phyloP scores from a whole-genome alignment of 1,140 invertebrate genomes.

The Anastrepha ludens region DNA sequence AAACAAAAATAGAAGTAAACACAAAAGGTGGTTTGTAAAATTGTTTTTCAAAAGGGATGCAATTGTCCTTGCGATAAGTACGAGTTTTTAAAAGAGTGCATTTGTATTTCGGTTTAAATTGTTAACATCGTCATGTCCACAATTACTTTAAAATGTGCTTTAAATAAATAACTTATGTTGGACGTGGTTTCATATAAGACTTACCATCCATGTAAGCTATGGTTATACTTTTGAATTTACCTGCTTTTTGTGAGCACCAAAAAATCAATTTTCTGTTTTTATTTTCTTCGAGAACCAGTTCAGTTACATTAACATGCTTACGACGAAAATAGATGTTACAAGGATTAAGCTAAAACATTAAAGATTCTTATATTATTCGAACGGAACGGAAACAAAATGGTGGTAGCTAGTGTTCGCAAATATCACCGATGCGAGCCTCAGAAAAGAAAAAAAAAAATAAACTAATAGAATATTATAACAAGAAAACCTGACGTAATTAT shows the following conservation, averaged over 20 bases:
- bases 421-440: conserved; percentile 45
- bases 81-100: background rate
- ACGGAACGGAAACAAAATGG: conserved; percentile 8
- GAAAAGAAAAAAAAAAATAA: conserved; percentile 14
- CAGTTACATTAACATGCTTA: conserved; percentile 27
- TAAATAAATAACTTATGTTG: background rate
- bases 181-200: background rate
- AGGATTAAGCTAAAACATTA: conserved; percentile 64
- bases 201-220: background rate
- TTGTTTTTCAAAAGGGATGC: background rate
- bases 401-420: conserved; percentile 47
- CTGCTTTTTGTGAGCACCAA: background rate
- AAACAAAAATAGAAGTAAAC: conserved; percentile 8
- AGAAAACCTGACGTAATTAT: conserved; percentile 53
- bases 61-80: background rate
- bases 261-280: background rate
- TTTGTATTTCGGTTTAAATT: background rate
- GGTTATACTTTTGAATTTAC: background rate
- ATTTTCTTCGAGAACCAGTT: background rate
- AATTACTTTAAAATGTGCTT: background rate
- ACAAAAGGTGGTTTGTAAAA: background rate
- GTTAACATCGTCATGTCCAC: background rate
- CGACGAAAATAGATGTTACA: conserved; percentile 57
- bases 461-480: conserved; percentile 44
- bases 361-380: conserved; percentile 65